A percentile compares a stretch with the other conserved stretches of the same genome.
Conservation (phyloP, 2,113 vertebrate species). For the Ranitomeya variabilis region DNA sequence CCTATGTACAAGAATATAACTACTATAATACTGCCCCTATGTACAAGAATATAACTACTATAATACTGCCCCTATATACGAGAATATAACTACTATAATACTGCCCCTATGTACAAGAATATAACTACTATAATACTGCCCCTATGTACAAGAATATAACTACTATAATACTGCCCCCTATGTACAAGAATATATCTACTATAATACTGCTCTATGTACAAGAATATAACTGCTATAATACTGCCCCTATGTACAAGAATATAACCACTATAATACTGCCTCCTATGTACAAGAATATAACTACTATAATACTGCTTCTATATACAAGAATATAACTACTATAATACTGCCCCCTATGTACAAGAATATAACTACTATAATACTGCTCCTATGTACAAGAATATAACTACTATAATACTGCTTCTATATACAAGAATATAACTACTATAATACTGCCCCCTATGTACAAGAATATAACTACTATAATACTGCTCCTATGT, state of each 20-base stretch:
- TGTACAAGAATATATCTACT: not conserved
- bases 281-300: not conserved
- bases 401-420: not conserved
- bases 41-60: not conserved
- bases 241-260: not conserved
- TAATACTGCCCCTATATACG: not conserved
- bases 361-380: not conserved
- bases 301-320: not conserved
- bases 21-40: not conserved
- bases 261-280: not conserved
- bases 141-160: not conserved
- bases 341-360: not conserved
- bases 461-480: not conserved
- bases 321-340: constrained; percentile 1
- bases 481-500: not conserved
- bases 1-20: not conserved
- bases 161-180: not conserved
- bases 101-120: not conserved
- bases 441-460: not conserved
- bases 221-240: constrained; percentile 4
- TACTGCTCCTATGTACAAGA: not conserved
- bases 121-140: constrained; percentile 4
- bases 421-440: not conserved
- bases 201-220: not conserved
- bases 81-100: not conserved